These are phyloP conservation scores for Cecropterus lyciades DNA, from an alignment of 1,140 invertebrate genomes.

Conservation along the genomic window DNA sequence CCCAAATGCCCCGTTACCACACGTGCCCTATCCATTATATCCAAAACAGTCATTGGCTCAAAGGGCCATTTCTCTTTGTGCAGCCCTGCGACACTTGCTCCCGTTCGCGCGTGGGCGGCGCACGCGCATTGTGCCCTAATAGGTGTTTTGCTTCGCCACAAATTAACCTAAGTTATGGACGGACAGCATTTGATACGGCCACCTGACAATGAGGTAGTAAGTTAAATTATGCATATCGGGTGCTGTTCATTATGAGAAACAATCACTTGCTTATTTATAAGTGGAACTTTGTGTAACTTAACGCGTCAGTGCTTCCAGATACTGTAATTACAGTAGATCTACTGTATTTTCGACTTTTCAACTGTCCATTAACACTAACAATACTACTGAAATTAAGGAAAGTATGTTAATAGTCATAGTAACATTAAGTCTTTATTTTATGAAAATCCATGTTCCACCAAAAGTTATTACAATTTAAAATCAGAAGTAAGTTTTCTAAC, in stretches of 20 bases:
- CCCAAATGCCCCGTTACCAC: neutral
- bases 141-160: slow-evolving; percentile 27
- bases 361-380: too few species aligned
- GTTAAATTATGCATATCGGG: slow-evolving; percentile 27
- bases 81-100: slow-evolving; percentile 11
- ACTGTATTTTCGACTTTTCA: too few species aligned
- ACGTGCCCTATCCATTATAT: slow-evolving; percentile 5
- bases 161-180: slow-evolving; percentile 30
- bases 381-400: too few species aligned
- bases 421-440: too few species aligned
- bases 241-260: slow-evolving; percentile 6
- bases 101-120: slow-evolving; percentile 14
- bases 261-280: neutral
- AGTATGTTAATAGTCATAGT: too few species aligned
- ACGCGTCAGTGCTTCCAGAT: too few species aligned
- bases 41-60: slow-evolving; percentile 10
- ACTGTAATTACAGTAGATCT: too few species aligned
- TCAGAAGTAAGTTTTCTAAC: too few species aligned
- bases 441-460: too few species aligned
- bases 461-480: too few species aligned
- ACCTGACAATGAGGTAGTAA: slow-evolving; percentile 30
- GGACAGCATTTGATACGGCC: slow-evolving; percentile 25
- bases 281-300: too few species aligned
- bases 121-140: slow-evolving; percentile 29
- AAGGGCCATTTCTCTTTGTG: slow-evolving; percentile 19